Percentiles rank a stretch among this genome's conserved stretches.
Evolutionary conservation across 2,888 invertebrate genomes (phyloP).

Genomic region (Crocallis elinguaria): DNA sequence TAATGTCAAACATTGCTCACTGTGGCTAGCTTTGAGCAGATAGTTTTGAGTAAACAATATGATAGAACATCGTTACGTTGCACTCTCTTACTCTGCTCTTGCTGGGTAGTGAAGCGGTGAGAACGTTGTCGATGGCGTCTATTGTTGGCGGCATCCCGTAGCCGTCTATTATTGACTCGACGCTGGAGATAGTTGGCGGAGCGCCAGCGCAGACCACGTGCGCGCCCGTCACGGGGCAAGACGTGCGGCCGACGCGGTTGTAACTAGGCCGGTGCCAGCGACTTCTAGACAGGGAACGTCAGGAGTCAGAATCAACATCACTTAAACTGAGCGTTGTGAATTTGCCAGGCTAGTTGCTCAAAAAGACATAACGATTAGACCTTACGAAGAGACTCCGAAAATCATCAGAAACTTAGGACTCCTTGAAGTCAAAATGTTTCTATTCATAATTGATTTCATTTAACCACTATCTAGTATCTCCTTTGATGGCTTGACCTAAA

Average conservation of each 20-base stretch:
- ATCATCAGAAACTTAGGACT: not conserved
- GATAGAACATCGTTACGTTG: slow-evolving; percentile 17
- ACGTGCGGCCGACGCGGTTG: slow-evolving; percentile 55
- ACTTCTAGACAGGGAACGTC: not conserved
- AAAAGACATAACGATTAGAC: too few species aligned
- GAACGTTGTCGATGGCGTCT: slow-evolving; percentile 68
- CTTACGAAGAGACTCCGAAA: not conserved
- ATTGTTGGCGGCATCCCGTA: slow-evolving; percentile 84
- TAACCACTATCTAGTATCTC: too few species aligned
- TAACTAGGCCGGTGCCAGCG: slow-evolving; percentile 47
- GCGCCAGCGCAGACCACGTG: slow-evolving; percentile 81
- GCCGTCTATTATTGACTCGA: slow-evolving; percentile 84
- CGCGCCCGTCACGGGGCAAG: slow-evolving; percentile 75
- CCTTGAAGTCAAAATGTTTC: not conserved
- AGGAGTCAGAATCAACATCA: not conserved
- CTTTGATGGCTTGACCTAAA: too few species aligned
- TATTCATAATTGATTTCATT: too few species aligned
- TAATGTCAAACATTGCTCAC: not conserved
- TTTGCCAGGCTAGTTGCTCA: too few species aligned
- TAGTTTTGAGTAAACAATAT: slow-evolving; percentile 13
- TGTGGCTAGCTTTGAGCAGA: not conserved
- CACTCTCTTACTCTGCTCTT: not conserved
- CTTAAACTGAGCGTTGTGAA: too few species aligned
- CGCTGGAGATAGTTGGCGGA: slow-evolving; percentile 82
- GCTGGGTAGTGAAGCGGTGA: slow-evolving; percentile 45